Evolutionary conservation across 2,113 vertebrate species (phyloP).

Genomic region (Ophiodon elongatus): DNA sequence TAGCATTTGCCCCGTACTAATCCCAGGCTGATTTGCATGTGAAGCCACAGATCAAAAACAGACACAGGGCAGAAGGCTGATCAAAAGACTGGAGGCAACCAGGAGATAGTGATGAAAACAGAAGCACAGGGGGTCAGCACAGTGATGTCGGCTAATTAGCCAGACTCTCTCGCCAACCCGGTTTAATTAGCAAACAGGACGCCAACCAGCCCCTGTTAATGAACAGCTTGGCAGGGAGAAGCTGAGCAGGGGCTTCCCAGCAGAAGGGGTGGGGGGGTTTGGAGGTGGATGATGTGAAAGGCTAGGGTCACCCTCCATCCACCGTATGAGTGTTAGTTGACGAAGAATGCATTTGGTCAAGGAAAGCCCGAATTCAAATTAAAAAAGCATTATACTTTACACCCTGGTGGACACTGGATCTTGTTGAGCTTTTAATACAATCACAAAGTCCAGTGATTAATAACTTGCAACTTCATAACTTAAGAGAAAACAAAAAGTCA

Average conservation of each 20-base stretch:
- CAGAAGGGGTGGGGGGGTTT: neutral
- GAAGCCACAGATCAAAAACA: conserved; percentile 46
- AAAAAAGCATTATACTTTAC: too few species aligned
- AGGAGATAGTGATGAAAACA: conserved; percentile 59
- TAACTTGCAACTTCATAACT: neutral
- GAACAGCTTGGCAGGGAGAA: conserved; percentile 44
- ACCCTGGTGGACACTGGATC: neutral
- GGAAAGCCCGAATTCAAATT: too few species aligned
- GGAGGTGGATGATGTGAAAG: neutral
- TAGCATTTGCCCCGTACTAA: conserved; percentile 10
- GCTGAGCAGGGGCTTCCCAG: conserved; percentile 43
- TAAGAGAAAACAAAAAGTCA: neutral
- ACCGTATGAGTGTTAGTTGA: neutral
- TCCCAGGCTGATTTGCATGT: conserved; percentile 24
- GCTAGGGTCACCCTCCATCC: conserved; percentile 10
- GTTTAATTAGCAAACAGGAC: conserved; percentile 67
- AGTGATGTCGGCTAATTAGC: conserved; percentile 68
- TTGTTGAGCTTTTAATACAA: neutral
- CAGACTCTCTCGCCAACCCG: conserved; percentile 49
- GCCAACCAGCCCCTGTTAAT: conserved; percentile 55
- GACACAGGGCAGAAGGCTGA: conserved; percentile 25
- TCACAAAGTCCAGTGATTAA: neutral
- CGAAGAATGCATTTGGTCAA: neutral
- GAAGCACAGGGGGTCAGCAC: conserved; percentile 39
- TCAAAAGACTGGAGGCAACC: conserved; percentile 54